Evolutionary conservation across 2,797 vertebrate genomes (phyloP).

Genomic region (Helostoma temminkii): DNA sequence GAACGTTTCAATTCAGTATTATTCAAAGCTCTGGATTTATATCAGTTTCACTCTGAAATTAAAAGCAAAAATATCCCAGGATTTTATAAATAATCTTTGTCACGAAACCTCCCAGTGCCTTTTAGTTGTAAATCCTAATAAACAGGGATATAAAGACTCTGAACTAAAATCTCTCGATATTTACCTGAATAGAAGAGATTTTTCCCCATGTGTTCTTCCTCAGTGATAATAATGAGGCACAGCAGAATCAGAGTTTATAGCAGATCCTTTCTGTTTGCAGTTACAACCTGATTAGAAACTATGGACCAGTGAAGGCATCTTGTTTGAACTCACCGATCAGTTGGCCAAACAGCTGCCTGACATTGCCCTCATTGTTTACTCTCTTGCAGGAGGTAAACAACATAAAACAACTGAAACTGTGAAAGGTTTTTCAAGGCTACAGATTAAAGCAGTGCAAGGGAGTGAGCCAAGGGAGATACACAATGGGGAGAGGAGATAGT

Average conservation of each 20-base stretch:
- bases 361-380: background rate
- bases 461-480: slow-evolving; percentile 60
- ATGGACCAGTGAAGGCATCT: background rate
- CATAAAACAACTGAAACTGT: slow-evolving; percentile 25
- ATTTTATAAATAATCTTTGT: too few relatives aligned
- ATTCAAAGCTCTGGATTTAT: too few relatives aligned
- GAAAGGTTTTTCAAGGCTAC: slow-evolving; percentile 53
- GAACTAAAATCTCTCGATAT: too few relatives aligned
- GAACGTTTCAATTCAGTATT: too few relatives aligned
- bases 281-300: background rate
- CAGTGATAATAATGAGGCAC: background rate
- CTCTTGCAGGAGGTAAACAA: slow-evolving; percentile 6
- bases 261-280: background rate
- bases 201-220: too few relatives aligned
- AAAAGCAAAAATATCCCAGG: too few relatives aligned
- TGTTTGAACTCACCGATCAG: background rate
- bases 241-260: background rate
- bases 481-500: slow-evolving; percentile 34
- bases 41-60: too few relatives aligned
- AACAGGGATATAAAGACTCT: too few relatives aligned
- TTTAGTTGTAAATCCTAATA: too few relatives aligned
- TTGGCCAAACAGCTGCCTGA: background rate
- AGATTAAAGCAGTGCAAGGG: slow-evolving; percentile 41
- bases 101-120: too few relatives aligned
- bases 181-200: too few relatives aligned